Conservation (phyloP, 2,113 vertebrate species). For the Gymnobelideus leadbeateri region DNA sequence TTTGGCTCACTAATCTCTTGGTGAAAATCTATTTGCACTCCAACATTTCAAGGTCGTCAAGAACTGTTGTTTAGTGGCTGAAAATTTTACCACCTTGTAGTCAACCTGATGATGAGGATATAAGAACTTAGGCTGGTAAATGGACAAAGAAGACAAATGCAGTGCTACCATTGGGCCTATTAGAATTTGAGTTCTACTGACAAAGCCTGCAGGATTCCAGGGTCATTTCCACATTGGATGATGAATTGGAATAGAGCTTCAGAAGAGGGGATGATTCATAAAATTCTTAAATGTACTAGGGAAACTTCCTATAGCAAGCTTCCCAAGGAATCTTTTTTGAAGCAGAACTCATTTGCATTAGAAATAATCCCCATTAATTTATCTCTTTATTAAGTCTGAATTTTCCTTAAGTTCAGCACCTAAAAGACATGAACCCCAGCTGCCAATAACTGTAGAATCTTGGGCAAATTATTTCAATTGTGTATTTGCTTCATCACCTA, state of each 20-base stretch:
- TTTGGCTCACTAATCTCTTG: background rate
- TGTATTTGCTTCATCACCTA: constrained; percentile 29
- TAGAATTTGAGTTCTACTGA: constrained; percentile 5
- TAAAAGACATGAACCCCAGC: background rate
- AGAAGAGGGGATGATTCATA: constrained; percentile 10
- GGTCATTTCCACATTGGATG: background rate
- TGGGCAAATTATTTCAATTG: background rate
- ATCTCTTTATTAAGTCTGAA: constrained; percentile 20
- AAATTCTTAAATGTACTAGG: constrained; percentile 20
- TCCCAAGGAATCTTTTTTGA: constrained; percentile 45
- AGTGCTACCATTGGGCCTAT: background rate
- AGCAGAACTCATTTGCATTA: constrained; percentile 31
- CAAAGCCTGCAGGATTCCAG: background rate
- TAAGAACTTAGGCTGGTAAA: too few species aligned
- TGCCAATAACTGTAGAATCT: background rate
- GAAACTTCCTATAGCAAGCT: constrained; percentile 38
- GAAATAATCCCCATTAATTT: constrained; percentile 1
- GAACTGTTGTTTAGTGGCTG: too few species aligned
- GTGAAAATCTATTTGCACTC: background rate
- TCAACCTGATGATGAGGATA: too few species aligned
- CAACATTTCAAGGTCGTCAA: background rate
- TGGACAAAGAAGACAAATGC: too few species aligned
- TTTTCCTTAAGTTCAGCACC: constrained; percentile 45
- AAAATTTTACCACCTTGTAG: too few species aligned
- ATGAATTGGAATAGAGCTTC: background rate